Evolutionary conservation across 1,140 invertebrate species (phyloP).

Genomic region (Drosophila micromelanica): DNA sequence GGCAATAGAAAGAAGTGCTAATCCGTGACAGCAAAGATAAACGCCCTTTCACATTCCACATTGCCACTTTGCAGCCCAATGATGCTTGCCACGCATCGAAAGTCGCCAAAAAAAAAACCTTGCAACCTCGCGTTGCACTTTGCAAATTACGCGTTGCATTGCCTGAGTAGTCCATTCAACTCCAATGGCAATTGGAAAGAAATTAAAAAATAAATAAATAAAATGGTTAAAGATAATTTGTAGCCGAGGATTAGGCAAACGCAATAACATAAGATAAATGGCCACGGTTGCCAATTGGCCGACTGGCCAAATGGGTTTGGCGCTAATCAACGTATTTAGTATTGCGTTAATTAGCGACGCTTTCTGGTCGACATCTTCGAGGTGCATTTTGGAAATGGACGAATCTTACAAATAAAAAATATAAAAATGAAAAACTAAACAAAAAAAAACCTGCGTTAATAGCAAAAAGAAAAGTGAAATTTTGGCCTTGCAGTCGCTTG

Average conservation of each 20-base stretch:
- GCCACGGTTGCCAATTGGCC: conserved; percentile 9
- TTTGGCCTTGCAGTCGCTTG: conserved; percentile 28
- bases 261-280: conserved; percentile 10
- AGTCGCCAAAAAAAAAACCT: conserved; percentile 3
- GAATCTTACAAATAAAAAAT: conserved; percentile 12
- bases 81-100: not conserved
- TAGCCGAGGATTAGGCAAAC: conserved; percentile 21
- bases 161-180: conserved; percentile 19
- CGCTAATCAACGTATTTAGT: conserved; percentile 9
- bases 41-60: not conserved
- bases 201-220: conserved; percentile 1
- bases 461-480: conserved; percentile 73
- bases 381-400: conserved; percentile 14
- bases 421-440: conserved; percentile 10
- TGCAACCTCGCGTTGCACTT: conserved; percentile 4
- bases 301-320: conserved; percentile 15
- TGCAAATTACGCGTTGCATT: conserved; percentile 1
- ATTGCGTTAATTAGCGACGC: conserved; percentile 65
- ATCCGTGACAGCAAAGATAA: not conserved
- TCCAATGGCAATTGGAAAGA: conserved; percentile 11
- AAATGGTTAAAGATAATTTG: not conserved
- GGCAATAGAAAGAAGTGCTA: not conserved
- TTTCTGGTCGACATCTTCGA: conserved; percentile 37
- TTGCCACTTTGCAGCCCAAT: not conserved
- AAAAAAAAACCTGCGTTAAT: conserved; percentile 17